These are phyloP conservation scores for Ceramica pisi DNA, from an alignment of 2,888 invertebrate species.

Conservation along the genomic window DNA sequence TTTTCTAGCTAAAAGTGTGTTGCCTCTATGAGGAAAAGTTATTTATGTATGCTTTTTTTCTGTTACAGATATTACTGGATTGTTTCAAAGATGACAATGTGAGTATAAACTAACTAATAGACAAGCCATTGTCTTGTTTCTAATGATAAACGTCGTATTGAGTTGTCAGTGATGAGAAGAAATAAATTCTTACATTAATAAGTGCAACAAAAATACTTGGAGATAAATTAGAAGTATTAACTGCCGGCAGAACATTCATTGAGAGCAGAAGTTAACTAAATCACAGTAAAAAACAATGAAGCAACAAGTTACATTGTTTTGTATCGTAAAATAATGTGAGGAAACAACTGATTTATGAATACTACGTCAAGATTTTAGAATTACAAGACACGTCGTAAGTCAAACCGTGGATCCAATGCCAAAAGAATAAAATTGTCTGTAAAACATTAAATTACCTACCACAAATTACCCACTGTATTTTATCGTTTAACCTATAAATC, in stretches of 20 bases:
- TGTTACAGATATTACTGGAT: constrained; percentile 40
- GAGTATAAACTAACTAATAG: constrained; percentile 22
- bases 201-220: neutral
- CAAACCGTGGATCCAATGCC: constrained; percentile 6
- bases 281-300: neutral
- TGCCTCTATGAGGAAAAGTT: constrained; percentile 53
- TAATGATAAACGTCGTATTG: constrained; percentile 10
- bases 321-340: constrained; percentile 3
- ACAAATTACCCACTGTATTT: constrained; percentile 19
- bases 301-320: neutral
- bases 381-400: constrained; percentile 11
- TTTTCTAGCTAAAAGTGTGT: constrained; percentile 34
- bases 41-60: constrained; percentile 2
- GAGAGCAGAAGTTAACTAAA: neutral
- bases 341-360: constrained; percentile 22
- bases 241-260: neutral
- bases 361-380: constrained; percentile 16
- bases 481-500: constrained; percentile 47
- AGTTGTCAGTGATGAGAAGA: neutral
- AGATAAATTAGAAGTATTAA: neutral
- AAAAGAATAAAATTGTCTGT: constrained; percentile 14
- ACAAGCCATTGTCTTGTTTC: constrained; percentile 10
- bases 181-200: neutral
- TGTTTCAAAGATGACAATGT: constrained; percentile 40
- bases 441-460: constrained; percentile 30